Evolutionary conservation across 2,113 vertebrate genomes (phyloP).

Genomic region (Arenaria interpres): DNA sequence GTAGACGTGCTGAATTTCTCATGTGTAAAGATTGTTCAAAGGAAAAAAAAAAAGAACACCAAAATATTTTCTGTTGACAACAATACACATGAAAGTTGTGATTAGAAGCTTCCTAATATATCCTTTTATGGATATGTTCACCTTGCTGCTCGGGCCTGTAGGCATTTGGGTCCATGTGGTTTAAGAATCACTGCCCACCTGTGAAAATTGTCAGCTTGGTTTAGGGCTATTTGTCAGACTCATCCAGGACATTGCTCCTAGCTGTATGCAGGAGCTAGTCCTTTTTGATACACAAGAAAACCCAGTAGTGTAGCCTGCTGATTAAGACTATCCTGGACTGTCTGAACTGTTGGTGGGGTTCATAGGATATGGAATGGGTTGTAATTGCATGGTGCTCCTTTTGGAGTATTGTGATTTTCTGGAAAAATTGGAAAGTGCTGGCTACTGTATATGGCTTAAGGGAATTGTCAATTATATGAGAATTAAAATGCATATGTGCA

Average conservation of each 20-base stretch:
- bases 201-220: neutral
- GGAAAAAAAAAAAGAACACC: neutral
- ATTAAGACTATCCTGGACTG: neutral
- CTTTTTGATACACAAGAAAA: neutral
- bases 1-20: neutral
- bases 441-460: rapidly evolving
- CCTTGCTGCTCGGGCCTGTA: neutral
- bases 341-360: neutral
- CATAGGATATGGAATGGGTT: rapidly evolving
- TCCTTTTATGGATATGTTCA: neutral
- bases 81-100: neutral
- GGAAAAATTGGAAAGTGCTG: neutral
- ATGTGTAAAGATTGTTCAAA: neutral
- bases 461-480: rapidly evolving
- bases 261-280: rapidly evolving
- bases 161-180: rapidly evolving
- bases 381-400: rapidly evolving
- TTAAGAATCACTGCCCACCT: neutral
- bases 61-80: neutral
- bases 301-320: rapidly evolving
- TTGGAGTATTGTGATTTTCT: neutral
- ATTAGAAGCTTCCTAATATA: neutral
- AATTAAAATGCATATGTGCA: rapidly evolving
- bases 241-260: neutral
- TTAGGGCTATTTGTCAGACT: neutral